phyloP scores from a whole-genome alignment of 2,888 invertebrate genomes.

The Noctua fimbriata region DNA sequence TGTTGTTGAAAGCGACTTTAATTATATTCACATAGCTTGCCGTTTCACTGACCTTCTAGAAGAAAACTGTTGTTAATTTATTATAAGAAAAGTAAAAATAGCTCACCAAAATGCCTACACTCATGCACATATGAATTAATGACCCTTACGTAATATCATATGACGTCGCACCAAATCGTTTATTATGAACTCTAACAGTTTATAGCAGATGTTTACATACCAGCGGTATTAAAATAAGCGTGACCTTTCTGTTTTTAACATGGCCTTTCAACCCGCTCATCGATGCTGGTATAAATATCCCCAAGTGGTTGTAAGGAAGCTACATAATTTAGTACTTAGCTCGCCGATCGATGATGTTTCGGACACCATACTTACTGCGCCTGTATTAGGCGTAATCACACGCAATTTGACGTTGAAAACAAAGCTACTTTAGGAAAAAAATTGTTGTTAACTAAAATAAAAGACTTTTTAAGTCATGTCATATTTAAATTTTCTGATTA shows the following conservation, averaged over 20 bases:
- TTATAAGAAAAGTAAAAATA: slow-evolving; percentile 34
- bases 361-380: slow-evolving; percentile 60
- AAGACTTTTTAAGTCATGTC: slow-evolving; percentile 32
- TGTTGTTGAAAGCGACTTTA: slow-evolving; percentile 25
- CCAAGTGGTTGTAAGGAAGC: slow-evolving; percentile 74
- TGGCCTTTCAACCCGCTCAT: slow-evolving; percentile 73
- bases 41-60: slow-evolving; percentile 40
- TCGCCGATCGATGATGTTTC: slow-evolving; percentile 80
- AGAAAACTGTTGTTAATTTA: slow-evolving; percentile 35
- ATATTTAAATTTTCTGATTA: slow-evolving; percentile 59
- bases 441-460: slow-evolving; percentile 25
- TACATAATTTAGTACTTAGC: slow-evolving; percentile 83
- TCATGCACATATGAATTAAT: slow-evolving; percentile 35
- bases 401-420: slow-evolving; percentile 1
- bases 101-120: slow-evolving; percentile 34
- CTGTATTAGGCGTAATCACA: slow-evolving; percentile 42
- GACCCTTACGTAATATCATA: slow-evolving; percentile 32
- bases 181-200: slow-evolving; percentile 34
- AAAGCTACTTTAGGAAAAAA: not conserved
- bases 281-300: slow-evolving; percentile 81
- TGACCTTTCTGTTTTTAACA: slow-evolving; percentile 78
- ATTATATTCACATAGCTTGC: slow-evolving; percentile 29
- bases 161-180: slow-evolving; percentile 34
- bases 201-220: slow-evolving; percentile 43
- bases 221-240: slow-evolving; percentile 69